Evolutionary conservation across 2,797 vertebrate genomes (phyloP), one percentile per base, ranked within the genome.

Genomic region (Taenioides sp.): DNA sequence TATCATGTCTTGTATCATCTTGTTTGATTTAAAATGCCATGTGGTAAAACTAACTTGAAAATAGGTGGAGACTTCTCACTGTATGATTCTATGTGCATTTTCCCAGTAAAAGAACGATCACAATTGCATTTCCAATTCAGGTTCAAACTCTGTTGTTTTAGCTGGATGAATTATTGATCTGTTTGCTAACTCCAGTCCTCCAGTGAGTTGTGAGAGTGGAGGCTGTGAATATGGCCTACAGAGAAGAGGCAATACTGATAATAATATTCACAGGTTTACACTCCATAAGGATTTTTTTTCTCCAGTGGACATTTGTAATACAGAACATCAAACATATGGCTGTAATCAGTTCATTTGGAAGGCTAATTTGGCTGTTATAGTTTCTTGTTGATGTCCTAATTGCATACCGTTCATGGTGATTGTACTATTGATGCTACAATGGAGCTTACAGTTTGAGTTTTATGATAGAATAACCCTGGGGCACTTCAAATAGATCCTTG

Each of bases 91-190:
- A 25, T 23, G 50, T 69, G n/a, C 54, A 59, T 67, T 79, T 67
- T 69, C 75, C 65, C 63, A 72, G 69, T 65, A 57, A 68, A 59
- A 54, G 68, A 54, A 62, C 65, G 75, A 76, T 76, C 67, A 50
- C 34, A 79, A 71, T 77, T 86, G 72, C 66, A 78, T 83, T 82
- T 79, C 37, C 67, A 80, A 60, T 83, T 85, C 60, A 73, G 81
- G 17, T 5, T 80, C 64, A 80, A 85, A 75, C 34, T 82, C 64
- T 76, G 75, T 73, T 77, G 68, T 84, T 87, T 84, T 78, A 59
- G 61, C 37, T 25, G 54, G 74, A 87, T 88, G 65, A 87, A 89
- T 88, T 88, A 90, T 91, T 88, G 80, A 90, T 90, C 84, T 73
- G 71, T 83, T 89, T 86, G 79, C 85, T 72, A 87, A 73, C 74